Evolutionary conservation across 2,113 vertebrate species (phyloP), one percentile per base, ranked within the genome.

Genomic region (Aegithalos caudatus): DNA sequence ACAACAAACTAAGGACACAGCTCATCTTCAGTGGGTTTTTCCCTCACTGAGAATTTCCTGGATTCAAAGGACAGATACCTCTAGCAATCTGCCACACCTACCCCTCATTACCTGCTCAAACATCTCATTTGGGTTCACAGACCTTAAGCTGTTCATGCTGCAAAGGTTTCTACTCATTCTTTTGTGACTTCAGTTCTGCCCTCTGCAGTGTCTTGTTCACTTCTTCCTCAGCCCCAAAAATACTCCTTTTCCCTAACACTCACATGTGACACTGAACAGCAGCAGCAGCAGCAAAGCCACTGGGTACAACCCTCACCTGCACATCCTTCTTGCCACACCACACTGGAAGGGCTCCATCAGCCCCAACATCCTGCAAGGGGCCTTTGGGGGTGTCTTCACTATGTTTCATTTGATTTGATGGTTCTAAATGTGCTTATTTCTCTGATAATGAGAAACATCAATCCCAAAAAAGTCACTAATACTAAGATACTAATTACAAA

Each of bases 321-420:
- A n/a, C 20, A 33, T 14, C 58, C 24, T 61, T 31, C 58, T 20
- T 51, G 33, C 33, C 47, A 58, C 19, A 10, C 6, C 47, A 31
- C 1, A 2, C 18, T 18, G 76, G 10, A 86, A 73, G 7, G 21
- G 31, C 44, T 62, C 57, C 28, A 40, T 8, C 77, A 50, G 44
- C n/a, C 53, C 60, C 35, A 60, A 11, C 25, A 56, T 2, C 42
- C 50, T 22, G 6, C 60, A 54, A 16, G 6, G 12, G 35, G 6
- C 42, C 77, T 90, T 25, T 2, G 3, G 40, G 8, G 9, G 0
- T 12, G 0, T 12, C 38, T 53, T 18, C 10, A 3, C 21, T 60
- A 29, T 11, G 3, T 7, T 81, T 69, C 5, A 9, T 17, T 82
- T 60, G 25, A 64, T 74, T 54, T 14, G 5, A 25, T 15, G 2